Evolutionary conservation across 2,888 invertebrate species (phyloP).

Genomic region (Timandra comae): DNA sequence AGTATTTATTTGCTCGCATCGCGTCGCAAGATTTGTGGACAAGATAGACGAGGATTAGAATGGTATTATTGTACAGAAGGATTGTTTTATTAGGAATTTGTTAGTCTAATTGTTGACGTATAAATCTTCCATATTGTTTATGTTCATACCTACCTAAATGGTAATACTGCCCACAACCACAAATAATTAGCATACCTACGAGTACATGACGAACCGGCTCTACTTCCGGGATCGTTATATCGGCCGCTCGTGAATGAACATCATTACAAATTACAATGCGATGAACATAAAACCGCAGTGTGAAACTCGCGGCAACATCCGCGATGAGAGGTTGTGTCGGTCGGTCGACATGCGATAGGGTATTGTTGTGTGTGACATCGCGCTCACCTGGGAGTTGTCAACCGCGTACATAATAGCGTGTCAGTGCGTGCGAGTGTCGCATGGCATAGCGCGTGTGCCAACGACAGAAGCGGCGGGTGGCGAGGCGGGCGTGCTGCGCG

Average conservation of each 20-base stretch:
- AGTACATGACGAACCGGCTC: conserved; percentile 69
- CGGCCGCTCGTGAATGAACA: conserved; percentile 59
- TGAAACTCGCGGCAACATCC: conserved; percentile 38
- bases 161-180: conserved; percentile 51
- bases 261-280: conserved; percentile 57
- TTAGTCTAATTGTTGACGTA: no score
- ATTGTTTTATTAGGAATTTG: no score
- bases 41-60: no score
- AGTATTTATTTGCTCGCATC: no score
- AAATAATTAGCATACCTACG: conserved; percentile 66
- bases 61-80: no score
- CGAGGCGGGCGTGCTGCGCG: conserved; percentile 14
- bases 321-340: conserved; percentile 26
- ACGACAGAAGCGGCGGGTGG: conserved; percentile 36
- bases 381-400: conserved; percentile 73
- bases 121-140: no score
- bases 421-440: conserved; percentile 48
- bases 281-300: conserved; percentile 39
- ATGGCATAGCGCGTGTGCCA: conserved; percentile 52
- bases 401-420: conserved; percentile 70
- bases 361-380: conserved; percentile 37
- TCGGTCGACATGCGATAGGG: conserved; percentile 19
- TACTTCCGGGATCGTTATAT: conserved; percentile 72
- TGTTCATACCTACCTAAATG: conserved; percentile 17
- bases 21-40: no score